Evolutionary conservation across 2,888 invertebrate species (phyloP), one percentile per base, ranked within the genome.

Genomic region (Lottia gigantea): DNA sequence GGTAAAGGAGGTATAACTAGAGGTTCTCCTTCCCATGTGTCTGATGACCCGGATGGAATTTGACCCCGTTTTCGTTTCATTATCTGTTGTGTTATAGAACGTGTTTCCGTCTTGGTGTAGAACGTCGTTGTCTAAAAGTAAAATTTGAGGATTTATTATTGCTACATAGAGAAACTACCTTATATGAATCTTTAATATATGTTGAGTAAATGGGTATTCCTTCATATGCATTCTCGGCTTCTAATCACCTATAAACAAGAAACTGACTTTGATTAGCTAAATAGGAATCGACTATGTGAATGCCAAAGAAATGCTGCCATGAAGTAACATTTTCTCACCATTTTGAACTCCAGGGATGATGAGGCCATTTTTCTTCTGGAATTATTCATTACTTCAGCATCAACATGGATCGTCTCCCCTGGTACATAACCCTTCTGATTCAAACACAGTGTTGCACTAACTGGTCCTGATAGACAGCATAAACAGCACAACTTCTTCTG

Each of bases 401-500:
- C 93, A 80, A 97, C 93, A 83, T 93, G 92, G 88, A 97, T 94
- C 87, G 94, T 95, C 90, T 97, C 96, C 12, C 97, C 97, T 8
- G 97, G 95, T 75, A 97, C 96, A 89, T 95, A 97, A 46, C 96
- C 97, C 74, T 96, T 96, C 86, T 96, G 92, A 89, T 95, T 95
- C 75, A 97, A 90, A 76, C 94, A 92, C 73, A 97, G 95, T 84
- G 94, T 92, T 86, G 96, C 96, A 68, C 93, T 91, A 66, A 97
- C 94, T 23, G 94, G 92, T 67, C 97, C 97, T 64, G 95, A 94
- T 76, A 94, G 67, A 73, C 83, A 86, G 68, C 86, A 86, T 55
- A 81, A 74, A 73, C 85, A 85, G 71, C 93, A 93, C 19, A 91
- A 91, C 26, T 92, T 91, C 80, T 91, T 91, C 74, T 92, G 90